Evolutionary conservation across 2,888 invertebrate species (phyloP).

Genomic region (Coleophora deauratella): DNA sequence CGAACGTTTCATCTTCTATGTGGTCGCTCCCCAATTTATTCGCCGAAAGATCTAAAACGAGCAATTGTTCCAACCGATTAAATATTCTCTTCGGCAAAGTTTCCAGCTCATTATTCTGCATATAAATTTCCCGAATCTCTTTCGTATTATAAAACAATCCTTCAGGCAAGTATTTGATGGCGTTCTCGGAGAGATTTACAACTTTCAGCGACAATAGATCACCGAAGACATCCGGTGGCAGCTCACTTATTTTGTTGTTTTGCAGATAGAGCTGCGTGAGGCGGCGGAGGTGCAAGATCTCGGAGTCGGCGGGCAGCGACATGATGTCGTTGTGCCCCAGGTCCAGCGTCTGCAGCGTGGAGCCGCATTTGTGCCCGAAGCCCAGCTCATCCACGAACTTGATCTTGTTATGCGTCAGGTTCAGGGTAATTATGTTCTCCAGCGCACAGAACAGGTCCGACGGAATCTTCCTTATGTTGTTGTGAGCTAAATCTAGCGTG

Average conservation of each 20-base stretch:
- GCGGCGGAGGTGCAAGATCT: constrained; percentile 83
- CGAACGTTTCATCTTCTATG: constrained; percentile 89
- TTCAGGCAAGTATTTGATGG: constrained; percentile 85
- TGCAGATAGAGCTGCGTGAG: constrained; percentile 86
- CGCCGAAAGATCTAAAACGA: constrained; percentile 88
- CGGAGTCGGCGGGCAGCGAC: constrained; percentile 82
- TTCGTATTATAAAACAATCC: constrained; percentile 86
- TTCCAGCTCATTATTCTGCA: constrained; percentile 89
- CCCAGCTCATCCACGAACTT: constrained; percentile 85
- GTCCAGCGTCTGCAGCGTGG: constrained; percentile 86
- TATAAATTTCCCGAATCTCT: constrained; percentile 87
- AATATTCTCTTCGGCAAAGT: constrained; percentile 89
- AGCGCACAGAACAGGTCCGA: constrained; percentile 86
- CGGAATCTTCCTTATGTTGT: constrained; percentile 86
- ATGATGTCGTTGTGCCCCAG: constrained; percentile 87
- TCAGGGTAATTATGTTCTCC: constrained; percentile 85
- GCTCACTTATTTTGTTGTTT: constrained; percentile 86
- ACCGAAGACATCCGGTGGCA: constrained; percentile 84
- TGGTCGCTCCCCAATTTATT: constrained; percentile 91
- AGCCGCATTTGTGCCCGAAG: constrained; percentile 75
- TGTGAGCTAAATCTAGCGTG: constrained; percentile 83
- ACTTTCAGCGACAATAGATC: constrained; percentile 85
- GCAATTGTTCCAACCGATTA: constrained; percentile 87
- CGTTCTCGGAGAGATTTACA: constrained; percentile 90
- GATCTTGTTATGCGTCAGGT: constrained; percentile 88